Conservation (phyloP, 2,888 invertebrate species). For the Cantharis rustica region DNA sequence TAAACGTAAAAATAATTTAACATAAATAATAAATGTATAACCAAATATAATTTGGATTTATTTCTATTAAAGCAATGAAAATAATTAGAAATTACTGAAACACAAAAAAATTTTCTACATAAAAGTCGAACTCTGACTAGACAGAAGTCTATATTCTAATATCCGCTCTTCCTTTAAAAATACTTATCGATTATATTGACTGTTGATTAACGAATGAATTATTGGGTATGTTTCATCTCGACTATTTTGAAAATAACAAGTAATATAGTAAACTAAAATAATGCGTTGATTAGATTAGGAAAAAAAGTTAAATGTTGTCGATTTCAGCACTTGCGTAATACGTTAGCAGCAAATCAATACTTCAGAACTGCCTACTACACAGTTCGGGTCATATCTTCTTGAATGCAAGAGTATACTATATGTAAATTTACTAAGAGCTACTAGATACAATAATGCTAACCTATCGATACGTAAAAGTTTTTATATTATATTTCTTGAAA, state of each 20-base stretch:
- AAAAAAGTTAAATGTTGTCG: slow-evolving; percentile 5
- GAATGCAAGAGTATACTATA: not conserved
- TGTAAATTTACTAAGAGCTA: not conserved
- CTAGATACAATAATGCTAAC: not conserved
- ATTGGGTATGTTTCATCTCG: not conserved
- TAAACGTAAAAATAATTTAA: too few relatives aligned
- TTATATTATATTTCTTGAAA: not conserved
- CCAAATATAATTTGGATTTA: not conserved
- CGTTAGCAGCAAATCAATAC: slow-evolving; percentile 24
- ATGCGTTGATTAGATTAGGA: not conserved
- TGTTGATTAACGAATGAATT: not conserved
- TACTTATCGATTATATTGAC: not conserved
- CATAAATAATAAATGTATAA: not conserved
- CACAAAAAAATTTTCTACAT: not conserved
- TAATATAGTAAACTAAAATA: not conserved
- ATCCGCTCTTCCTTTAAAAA: not conserved
- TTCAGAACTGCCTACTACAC: not conserved
- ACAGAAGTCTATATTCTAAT: not conserved
- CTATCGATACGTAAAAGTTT: not conserved
- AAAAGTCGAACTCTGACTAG: not conserved
- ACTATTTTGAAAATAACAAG: not conserved
- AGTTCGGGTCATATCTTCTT: slow-evolving; percentile 2
- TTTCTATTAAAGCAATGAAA: too few relatives aligned
- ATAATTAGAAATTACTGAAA: not conserved
- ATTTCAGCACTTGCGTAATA: slow-evolving; percentile 27